Percentiles rank a stretch among this genome's conserved stretches.
Evolutionary conservation across 2,113 vertebrate species (phyloP).

Genomic region (Apodemus speciosus): DNA sequence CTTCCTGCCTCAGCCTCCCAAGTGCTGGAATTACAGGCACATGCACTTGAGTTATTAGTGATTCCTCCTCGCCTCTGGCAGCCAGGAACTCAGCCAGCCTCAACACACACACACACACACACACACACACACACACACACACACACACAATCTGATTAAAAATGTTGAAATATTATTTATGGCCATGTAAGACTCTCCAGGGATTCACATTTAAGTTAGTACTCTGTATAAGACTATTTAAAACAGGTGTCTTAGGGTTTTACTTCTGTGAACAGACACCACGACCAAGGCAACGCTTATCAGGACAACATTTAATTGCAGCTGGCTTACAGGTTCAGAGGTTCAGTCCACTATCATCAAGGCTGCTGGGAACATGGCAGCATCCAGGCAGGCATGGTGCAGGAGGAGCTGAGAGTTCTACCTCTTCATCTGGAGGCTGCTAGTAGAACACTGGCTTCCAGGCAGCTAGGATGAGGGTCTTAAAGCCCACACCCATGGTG

Average conservation of each 20-base stretch:
- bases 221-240: neutral
- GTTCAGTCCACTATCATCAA: too few species aligned
- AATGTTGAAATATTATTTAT: neutral
- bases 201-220: neutral
- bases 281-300: too few species aligned
- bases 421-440: too few species aligned
- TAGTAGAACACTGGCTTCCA: too few species aligned
- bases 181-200: slow-evolving; percentile 11
- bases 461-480: too few species aligned
- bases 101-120: neutral
- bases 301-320: too few species aligned
- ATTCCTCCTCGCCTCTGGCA: neutral
- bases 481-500: too few species aligned
- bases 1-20: neutral
- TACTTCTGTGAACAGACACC: too few species aligned
- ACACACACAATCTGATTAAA: neutral
- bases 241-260: neutral
- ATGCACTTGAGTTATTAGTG: neutral
- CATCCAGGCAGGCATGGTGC: too few species aligned
- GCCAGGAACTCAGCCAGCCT: slow-evolving; percentile 8
- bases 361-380: too few species aligned
- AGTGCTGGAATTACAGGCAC: neutral
- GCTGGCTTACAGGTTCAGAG: too few species aligned
- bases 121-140: neutral
- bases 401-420: too few species aligned